Evolutionary conservation across 2,113 vertebrate species (phyloP).

Genomic region (Clarias gariepinus): DNA sequence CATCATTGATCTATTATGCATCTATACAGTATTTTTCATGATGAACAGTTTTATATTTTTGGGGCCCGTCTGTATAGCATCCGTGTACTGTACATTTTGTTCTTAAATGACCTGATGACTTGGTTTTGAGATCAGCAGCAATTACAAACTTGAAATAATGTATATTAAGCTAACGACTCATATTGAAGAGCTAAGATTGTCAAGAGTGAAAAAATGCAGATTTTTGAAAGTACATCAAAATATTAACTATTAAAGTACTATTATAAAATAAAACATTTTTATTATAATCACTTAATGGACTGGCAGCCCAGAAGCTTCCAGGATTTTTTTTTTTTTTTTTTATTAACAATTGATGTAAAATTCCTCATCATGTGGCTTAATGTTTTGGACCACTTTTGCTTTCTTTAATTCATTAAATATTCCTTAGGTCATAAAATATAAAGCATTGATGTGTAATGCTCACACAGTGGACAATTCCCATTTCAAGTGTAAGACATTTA

Average conservation of each 20-base stretch:
- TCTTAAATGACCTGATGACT: not conserved
- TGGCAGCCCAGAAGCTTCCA: not conserved
- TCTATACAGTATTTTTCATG: too few species aligned
- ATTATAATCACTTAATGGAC: not conserved
- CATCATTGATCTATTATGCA: too few species aligned
- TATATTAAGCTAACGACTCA: not conserved
- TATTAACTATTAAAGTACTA: too few species aligned
- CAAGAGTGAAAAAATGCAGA: not conserved
- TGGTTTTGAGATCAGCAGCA: not conserved
- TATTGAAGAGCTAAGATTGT: not conserved
- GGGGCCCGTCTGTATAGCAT: not conserved
- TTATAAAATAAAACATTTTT: not conserved
- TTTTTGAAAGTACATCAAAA: not conserved
- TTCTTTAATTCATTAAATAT: not conserved
- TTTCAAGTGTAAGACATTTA: too few species aligned
- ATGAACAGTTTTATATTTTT: too few species aligned
- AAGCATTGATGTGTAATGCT: not conserved
- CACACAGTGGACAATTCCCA: too few species aligned
- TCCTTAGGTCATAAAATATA: not conserved
- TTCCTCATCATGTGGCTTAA: not conserved
- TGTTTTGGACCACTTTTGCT: not conserved
- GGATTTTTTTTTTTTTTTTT: not conserved
- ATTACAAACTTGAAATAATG: not conserved
- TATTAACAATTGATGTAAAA: not conserved
- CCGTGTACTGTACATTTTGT: not conserved